A percentile compares a stretch with the other conserved stretches of the same genome.
phyloP scores from a whole-genome alignment of 1,140 invertebrate genomes.

The Lerema accius region DNA sequence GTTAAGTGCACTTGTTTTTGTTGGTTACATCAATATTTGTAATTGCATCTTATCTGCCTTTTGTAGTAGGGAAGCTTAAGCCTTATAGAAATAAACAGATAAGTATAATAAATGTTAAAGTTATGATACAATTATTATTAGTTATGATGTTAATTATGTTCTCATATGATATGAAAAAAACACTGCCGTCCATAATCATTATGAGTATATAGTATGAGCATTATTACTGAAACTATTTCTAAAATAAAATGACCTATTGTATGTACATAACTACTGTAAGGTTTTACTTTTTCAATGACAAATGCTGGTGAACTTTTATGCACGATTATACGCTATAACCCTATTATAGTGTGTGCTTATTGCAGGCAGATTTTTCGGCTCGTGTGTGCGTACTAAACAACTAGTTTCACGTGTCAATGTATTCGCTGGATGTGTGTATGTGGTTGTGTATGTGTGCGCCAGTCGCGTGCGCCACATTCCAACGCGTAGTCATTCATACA shows the following conservation, averaged over 20 bases:
- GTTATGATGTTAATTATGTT: too few species aligned
- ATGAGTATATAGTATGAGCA: too few species aligned
- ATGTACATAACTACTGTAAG: too few species aligned
- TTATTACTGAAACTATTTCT: too few species aligned
- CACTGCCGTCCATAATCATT: too few species aligned
- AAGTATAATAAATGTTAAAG: too few species aligned
- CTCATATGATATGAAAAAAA: too few species aligned
- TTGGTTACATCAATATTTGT: neutral
- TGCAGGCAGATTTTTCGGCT: constrained; percentile 47
- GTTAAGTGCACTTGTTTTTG: constrained; percentile 38
- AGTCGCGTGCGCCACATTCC: constrained; percentile 75
- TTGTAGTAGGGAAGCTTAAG: too few species aligned
- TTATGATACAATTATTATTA: too few species aligned
- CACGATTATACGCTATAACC: constrained; percentile 43
- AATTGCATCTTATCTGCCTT: neutral
- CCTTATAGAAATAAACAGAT: too few species aligned
- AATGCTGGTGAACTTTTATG: constrained; percentile 27
- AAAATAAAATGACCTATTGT: too few species aligned
- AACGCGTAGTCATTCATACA: constrained; percentile 72
- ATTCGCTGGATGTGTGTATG: constrained; percentile 39
- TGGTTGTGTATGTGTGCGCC: constrained; percentile 46
- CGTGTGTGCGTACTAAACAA: constrained; percentile 61
- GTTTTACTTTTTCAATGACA: too few species aligned
- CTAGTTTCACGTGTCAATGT: constrained; percentile 61
- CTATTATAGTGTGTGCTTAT: constrained; percentile 47